Evolutionary conservation across 1,140 invertebrate genomes (phyloP), one percentile per base, ranked within the genome.

Genomic region (Trinorchestia longiramus): DNA sequence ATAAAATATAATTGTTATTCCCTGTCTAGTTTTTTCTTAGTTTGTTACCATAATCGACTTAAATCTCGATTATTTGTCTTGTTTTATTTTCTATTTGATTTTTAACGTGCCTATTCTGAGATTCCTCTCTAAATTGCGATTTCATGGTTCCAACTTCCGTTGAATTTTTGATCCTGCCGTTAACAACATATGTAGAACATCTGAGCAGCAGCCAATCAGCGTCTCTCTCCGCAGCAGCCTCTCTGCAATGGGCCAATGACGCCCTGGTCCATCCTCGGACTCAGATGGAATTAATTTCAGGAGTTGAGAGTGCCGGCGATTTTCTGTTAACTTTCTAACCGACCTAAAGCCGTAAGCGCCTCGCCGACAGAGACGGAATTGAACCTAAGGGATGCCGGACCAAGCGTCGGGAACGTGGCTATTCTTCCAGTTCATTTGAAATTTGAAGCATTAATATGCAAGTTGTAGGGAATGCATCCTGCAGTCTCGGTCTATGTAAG

Each of bases 271-370:
- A 94, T 47, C 92, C 43, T 45, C 43, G 92, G 92, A 94, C 92
- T 94, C 92, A 94, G 92, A 94, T 94, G 92, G 92, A 94, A 45
- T 94, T 94, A 94, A 94, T 94, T 94, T 94, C 92, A 94, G 44
- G 92, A 94, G 92, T 94, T 94, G 92, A 94, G 92, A 94, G 92
- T 47, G 43, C 92, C 44, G 44, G 92, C 92, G 92, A 94, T 94
- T 94, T 94, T 94, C 92, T 94, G 43, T 94, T 94, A 94, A 94
- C 92, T 94, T 94, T 94, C 92, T 47, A 19, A 6, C 88, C 41
- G 44, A 43, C 92, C 40, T 40, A 94, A 47, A 94, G 92, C 92
- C 92, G 92, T 47, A 94, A 94, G 43, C 92, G 41, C 43, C 43
- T 44, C 44, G 92, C 0, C 43, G 11, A 47, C 92, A 45, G 19